A percentile compares a stretch with the other conserved stretches of the same genome.
Evolutionary conservation across 2,888 invertebrate genomes (phyloP).

Genomic region (Dyspetes luteomarginatus): DNA sequence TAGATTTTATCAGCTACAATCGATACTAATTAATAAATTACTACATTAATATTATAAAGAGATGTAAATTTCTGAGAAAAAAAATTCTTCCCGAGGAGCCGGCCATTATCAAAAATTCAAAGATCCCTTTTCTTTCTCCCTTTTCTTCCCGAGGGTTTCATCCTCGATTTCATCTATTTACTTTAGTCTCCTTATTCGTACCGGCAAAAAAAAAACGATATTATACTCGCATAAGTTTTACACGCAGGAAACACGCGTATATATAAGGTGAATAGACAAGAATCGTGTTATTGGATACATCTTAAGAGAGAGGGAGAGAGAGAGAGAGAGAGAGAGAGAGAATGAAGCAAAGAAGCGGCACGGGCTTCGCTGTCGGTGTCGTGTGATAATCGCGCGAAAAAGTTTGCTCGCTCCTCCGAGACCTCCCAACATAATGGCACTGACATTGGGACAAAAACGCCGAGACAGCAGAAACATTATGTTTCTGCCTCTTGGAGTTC

Average conservation of each 20-base stretch:
- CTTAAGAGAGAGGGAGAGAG: constrained; percentile 15
- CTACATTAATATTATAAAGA: too few relatives aligned
- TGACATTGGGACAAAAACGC: constrained; percentile 74
- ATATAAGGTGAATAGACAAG: constrained; percentile 49
- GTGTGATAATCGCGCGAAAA: constrained; percentile 57
- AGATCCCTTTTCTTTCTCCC: too few relatives aligned
- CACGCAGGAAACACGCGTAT: constrained; percentile 45
- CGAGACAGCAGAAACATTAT: constrained; percentile 74
- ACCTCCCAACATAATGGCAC: constrained; percentile 37
- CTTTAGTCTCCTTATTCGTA: too few relatives aligned
- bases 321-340: constrained; percentile 3
- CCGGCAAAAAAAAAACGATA: too few relatives aligned
- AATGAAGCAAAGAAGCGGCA: background rate
- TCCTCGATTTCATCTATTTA: too few relatives aligned
- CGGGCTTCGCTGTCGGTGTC: constrained; percentile 47
- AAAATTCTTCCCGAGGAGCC: too few relatives aligned
- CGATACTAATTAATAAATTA: too few relatives aligned
- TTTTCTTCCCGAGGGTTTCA: too few relatives aligned
- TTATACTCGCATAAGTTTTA: constrained; percentile 46
- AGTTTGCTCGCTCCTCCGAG: background rate
- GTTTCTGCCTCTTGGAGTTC: constrained; percentile 70
- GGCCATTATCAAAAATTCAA: too few relatives aligned
- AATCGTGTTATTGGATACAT: constrained; percentile 66
- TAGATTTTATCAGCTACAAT: too few relatives aligned
- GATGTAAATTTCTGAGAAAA: too few relatives aligned